Conservation (phyloP, 2,797 vertebrate genomes). For the Cephalopachus bancanus region DNA sequence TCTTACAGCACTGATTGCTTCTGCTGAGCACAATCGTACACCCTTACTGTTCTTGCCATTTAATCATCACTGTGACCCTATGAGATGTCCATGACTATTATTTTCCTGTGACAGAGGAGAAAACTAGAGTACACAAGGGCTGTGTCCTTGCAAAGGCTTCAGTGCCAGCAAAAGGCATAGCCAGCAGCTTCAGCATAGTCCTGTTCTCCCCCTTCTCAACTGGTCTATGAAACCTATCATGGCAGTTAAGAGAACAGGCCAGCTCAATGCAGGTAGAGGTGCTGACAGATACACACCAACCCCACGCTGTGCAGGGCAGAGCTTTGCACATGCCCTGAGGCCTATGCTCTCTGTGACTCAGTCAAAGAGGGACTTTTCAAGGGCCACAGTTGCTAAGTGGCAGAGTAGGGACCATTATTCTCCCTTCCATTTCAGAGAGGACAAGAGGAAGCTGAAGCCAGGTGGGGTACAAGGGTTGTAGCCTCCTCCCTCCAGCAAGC, state of each 20-base stretch:
- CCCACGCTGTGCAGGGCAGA: not conserved
- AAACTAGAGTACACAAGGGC: not conserved
- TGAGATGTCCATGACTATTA: accelerated
- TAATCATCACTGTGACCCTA: not conserved
- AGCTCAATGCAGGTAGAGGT: not conserved
- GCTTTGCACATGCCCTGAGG: not conserved
- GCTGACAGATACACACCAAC: not conserved
- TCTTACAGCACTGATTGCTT: not conserved
- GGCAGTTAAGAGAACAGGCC: not conserved
- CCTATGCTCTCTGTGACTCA: not conserved
- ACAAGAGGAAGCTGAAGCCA: not conserved
- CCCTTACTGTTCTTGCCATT: too few relatives aligned
- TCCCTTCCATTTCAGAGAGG: not conserved
- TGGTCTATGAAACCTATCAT: not conserved
- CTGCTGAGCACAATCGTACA: not conserved
- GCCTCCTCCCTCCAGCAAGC: not conserved
- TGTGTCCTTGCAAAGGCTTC: not conserved
- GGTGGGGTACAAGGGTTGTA: not conserved
- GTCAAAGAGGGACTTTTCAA: not conserved
- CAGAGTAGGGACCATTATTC: not conserved
- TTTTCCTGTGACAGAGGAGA: not conserved
- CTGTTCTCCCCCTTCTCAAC: too few relatives aligned
- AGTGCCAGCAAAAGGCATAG: not conserved
- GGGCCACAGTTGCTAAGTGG: not conserved
- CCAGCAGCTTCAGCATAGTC: too few relatives aligned